A percentile compares a stretch with the other conserved stretches of the same genome.
phyloP scores from a whole-genome alignment of 2,888 invertebrate species.

The Tenthredo livida region DNA sequence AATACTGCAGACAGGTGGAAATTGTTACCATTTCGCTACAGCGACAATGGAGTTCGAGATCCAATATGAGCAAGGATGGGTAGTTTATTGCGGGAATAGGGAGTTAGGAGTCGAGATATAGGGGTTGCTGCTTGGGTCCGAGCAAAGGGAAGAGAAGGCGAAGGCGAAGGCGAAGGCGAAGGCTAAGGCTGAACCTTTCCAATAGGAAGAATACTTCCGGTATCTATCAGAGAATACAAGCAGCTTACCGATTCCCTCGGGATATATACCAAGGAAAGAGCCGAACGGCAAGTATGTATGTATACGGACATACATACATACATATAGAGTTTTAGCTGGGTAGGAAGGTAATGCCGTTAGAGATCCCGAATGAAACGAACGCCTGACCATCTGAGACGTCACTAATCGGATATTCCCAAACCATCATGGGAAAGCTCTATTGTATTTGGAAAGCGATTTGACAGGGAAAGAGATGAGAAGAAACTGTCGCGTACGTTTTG shows the following conservation, averaged over 20 bases:
- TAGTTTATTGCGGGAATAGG: conserved; percentile 56
- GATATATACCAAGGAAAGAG: conserved; percentile 16
- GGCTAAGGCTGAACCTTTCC: conserved; percentile 55
- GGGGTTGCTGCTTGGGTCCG: conserved; percentile 53
- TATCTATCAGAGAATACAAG: conserved; percentile 54
- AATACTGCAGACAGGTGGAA: conserved; percentile 45
- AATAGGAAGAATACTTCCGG: conserved; percentile 64
- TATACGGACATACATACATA: neutral
- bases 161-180: conserved; percentile 39
- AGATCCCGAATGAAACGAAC: conserved; percentile 56
- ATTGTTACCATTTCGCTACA: conserved; percentile 42
- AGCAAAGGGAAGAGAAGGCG: conserved; percentile 53
- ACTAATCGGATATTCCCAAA: conserved; percentile 68
- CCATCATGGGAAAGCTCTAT: conserved; percentile 46
- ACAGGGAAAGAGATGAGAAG: neutral
- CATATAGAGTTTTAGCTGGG: neutral
- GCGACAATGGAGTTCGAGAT: conserved; percentile 54
- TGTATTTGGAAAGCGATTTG: conserved; percentile 13
- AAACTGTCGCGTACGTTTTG: neutral
- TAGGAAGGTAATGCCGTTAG: conserved; percentile 55
- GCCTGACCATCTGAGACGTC: conserved; percentile 62
- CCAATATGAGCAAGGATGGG: conserved; percentile 54
- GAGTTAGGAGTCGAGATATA: conserved; percentile 57
- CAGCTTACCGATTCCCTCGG: conserved; percentile 52
- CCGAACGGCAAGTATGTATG: neutral